Base-by-base conservation (phyloP, 1,140 invertebrate species). In the Drosophila nikananu region DNA sequence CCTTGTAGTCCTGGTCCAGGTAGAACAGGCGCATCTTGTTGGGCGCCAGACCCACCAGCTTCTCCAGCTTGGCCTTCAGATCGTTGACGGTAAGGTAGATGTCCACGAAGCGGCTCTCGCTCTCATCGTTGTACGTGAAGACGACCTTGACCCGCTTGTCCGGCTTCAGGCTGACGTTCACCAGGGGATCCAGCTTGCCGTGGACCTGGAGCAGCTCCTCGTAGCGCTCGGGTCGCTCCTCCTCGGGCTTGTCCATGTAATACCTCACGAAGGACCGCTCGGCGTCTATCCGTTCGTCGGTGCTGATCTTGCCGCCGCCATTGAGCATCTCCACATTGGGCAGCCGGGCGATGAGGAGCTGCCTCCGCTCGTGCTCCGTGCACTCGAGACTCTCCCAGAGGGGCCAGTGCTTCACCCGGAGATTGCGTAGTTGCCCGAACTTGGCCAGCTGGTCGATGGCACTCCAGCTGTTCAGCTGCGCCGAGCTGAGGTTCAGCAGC, bases 221-320 rank as follows among this genome's bases (percentile, higher is more conserved):
- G 91, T 98, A 98, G 81, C 97, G 96, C 79, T 96, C 95, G 15
- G 97, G 97, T 23, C 96, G 94, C 77, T 97, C 96, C 39, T 94
- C 95, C 94, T 97, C 96, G 27, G 96, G 95, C 86, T 96, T 97
- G 90, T 98, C 96, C 96, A 98, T 97, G 92, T 97, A 98, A 91
- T 97, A 96, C 55, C 98, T 94, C 75, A 99, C 97, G 93, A 98
- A 99, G 78, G 97, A 97, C 65, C 98, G 94, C 92, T 99, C 98
- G n/a, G 98, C 97, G 89, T 98, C 97, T 93, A 98, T 97, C 64
- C 98, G 94, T 92, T 98, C 97, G 81, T 97, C 96, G 1, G 94
- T 94, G 35, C 95, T 95, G 80, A 99, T 97, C 32, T 95, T 95
- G 48, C 97, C 97, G 21, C 98, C 98, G 54, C 97, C 97, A 94